Evolutionary conservation across 1,140 invertebrate species (phyloP), one percentile per base, ranked within the genome.

Genomic region (Papilio aristodemus): DNA sequence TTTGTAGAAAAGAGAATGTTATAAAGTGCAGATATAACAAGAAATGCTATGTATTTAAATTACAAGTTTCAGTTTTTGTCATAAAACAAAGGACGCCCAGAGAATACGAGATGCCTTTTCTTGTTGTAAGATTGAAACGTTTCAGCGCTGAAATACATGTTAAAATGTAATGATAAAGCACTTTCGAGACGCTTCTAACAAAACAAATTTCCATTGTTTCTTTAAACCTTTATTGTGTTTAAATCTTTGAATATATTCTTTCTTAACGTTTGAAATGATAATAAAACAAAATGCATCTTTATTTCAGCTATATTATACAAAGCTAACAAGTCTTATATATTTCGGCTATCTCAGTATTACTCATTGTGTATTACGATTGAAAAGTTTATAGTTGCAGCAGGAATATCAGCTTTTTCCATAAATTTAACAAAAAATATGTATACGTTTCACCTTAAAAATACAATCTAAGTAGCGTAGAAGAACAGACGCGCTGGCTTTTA

Each of bases 41-140:
- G 59, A 62, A 62, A 62, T 19, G 32, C 36, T 38, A 37, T 62
- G 36, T 62, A 62, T 62, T 62, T 62, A 62, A 62, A 38, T 62
- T 62, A 39, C 59, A 62, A 62, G 36, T 62, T 62, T 13, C 27
- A 62, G 27, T 62, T 62, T 37, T 62, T 62, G 36, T 38, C 59
- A 37, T 62, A 62, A 38, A 62, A 62, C 59, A 62, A 37, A 62
- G 59, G 17, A 62, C 14, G 32, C 59, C 38, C 10, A 27, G n/a
- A 38, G 59, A 62, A 62, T 62, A 39, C 59, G 59, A 38, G 32
- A 62, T 62, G 59, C 36, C 59, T 38, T 62, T 62, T 62, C 36
- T 62, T 62, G 46, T 54, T 25, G 19, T 22, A 25, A 54, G 46
- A 54, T 54, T 54, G 46, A 54, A 54, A 54, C 46, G 46, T 25